Evolutionary conservation across 2,113 vertebrate species (phyloP).

Genomic region (Aldabrachelys gigantea): DNA sequence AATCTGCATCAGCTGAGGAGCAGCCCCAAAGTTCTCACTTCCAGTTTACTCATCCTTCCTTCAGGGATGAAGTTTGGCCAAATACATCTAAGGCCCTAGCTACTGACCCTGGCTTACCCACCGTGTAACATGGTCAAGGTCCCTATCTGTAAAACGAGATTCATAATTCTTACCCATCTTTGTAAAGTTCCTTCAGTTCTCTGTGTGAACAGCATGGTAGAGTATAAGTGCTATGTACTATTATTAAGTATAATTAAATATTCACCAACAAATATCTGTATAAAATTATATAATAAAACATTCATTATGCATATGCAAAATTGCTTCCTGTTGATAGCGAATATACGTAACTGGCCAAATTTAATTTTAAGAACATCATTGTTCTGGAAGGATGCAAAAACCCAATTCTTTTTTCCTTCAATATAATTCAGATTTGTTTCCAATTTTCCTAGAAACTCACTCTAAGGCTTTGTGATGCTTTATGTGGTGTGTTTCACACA

Average conservation of each 20-base stretch:
- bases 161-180: background rate
- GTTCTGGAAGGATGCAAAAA: conserved; percentile 5
- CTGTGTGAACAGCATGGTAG: background rate
- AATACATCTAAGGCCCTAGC: background rate
- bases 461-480: background rate
- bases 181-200: conserved; percentile 14
- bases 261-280: conserved; percentile 61
- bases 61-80: background rate
- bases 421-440: conserved; percentile 2
- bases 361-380: background rate
- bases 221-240: conserved; percentile 20
- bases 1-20: background rate
- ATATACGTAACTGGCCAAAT: background rate
- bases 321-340: background rate
- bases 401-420: background rate
- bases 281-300: conserved; percentile 51
- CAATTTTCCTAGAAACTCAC: conserved; percentile 9
- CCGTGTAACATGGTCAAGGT: background rate
- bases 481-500: background rate
- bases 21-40: background rate
- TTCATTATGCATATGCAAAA: conserved; percentile 66
- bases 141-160: background rate
- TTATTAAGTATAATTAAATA: conserved; percentile 66
- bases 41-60: background rate
- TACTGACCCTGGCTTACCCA: background rate